Percentiles rank a stretch among this genome's conserved stretches.
Conservation (phyloP, 2,113 vertebrate genomes). For the Melanerpes formicivorus region DNA sequence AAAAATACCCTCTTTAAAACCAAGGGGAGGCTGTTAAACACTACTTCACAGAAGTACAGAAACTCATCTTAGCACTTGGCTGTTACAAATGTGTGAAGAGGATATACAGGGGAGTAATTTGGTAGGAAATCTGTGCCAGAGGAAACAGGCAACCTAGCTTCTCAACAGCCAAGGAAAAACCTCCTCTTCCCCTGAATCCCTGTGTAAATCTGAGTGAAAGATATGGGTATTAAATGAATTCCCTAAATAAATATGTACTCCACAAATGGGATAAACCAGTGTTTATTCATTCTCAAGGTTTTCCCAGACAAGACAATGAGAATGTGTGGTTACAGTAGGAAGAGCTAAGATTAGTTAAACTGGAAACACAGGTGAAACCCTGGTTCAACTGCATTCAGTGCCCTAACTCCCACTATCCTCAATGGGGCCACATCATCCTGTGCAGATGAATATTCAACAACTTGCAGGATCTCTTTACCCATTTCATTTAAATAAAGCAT, state of each 20-base stretch:
- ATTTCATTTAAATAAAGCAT: neutral
- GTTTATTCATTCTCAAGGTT: neutral
- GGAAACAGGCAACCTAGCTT: neutral
- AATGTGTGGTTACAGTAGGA: neutral
- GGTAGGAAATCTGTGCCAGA: neutral
- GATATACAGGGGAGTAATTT: neutral
- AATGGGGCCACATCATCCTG: rapidly evolving
- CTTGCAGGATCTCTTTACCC: neutral
- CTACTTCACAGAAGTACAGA: neutral
- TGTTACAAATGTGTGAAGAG: neutral
- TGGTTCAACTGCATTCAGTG: neutral
- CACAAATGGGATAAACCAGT: neutral
- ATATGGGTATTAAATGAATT: neutral
- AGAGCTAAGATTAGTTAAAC: neutral
- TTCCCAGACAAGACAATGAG: neutral
- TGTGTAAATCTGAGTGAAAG: neutral
- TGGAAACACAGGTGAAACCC: neutral
- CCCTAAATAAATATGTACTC: neutral
- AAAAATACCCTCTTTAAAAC: neutral
- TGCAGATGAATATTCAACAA: neutral
- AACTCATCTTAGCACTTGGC: neutral
- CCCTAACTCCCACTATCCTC: neutral
- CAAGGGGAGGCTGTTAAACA: neutral
- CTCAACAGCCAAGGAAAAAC: neutral
- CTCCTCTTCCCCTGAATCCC: neutral